Base-by-base conservation (phyloP, 2,888 invertebrate species). In the Atethmia centrago region DNA sequence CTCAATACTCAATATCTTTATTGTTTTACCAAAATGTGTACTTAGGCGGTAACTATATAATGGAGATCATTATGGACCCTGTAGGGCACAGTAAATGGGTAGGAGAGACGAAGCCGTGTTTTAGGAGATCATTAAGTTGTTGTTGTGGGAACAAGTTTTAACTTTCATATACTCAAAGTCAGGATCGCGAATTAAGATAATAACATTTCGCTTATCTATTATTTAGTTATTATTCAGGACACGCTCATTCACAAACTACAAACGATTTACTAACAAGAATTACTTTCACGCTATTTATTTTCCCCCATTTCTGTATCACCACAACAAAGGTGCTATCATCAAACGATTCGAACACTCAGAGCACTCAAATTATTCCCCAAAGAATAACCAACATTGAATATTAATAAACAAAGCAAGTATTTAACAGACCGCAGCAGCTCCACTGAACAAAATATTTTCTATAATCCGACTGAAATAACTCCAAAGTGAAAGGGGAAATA, bases 401-500 rank as follows among this genome's bases (percentile, higher is more conserved):
- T 67, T 82, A 65, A 77, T 68, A 73, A 53, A 79, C 70, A 83
- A 79, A 74, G 28, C 61, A 65, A 71, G 53, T 56, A 71, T 79
- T 64, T 66, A 42, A 58, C 61, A 59, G 63, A 68, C 88, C 89
- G 73, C 86, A 83, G 51, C 80, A 77, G 62, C 63, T 79, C 70
- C n/a, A 53, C 66, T 28, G 58, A 74, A 75, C 31, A 64, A 82
- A 55, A 61, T 67, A 74, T 79, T 80, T 75, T 75, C 79, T 68
- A 82, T 78, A 78, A 79, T 75, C 72, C 74, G 14, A 68, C 79
- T 56, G 79, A 87, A 87, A 85, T 82, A 86, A 87, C 76, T 78
- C 71, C 10, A 64, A 65, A 81, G 63, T 63, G 61, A 75, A 81
- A 83, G 66, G 74, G 73, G 64, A 87, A 88, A 84, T 88, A 87